Evolutionary conservation across 2,113 vertebrate genomes (phyloP).

Genomic region (Haemorhous mexicanus): DNA sequence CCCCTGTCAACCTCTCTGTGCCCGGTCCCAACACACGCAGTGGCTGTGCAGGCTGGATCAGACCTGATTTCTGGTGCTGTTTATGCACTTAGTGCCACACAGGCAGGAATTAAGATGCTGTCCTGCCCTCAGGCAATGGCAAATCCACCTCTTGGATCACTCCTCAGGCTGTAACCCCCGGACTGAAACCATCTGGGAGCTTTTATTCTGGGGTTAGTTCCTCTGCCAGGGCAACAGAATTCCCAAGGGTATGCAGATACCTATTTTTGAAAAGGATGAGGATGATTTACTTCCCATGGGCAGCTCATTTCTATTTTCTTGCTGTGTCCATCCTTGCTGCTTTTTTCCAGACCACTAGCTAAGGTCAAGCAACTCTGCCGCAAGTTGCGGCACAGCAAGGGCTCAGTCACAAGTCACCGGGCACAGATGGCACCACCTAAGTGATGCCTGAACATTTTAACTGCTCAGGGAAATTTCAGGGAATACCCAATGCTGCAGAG

Average conservation of each 20-base stretch:
- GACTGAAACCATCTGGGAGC: conserved; percentile 22
- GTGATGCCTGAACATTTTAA: not conserved
- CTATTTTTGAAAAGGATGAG: conserved; percentile 19
- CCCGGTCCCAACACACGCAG: not conserved
- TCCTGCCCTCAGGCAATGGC: conserved; percentile 36
- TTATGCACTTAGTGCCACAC: not conserved
- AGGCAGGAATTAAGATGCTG: conserved; percentile 1
- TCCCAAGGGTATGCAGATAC: not conserved
- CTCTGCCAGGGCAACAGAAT: not conserved
- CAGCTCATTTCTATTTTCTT: conserved; percentile 18
- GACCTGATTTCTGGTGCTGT: conserved; percentile 37
- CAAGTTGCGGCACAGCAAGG: not conserved
- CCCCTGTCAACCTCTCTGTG: not conserved
- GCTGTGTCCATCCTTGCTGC: not conserved
- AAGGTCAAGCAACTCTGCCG: conserved; percentile 9
- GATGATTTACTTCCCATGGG: conserved; percentile 2
- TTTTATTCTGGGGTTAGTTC: not conserved
- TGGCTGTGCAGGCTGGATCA: conserved; percentile 38
- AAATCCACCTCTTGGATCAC: conserved; percentile 11
- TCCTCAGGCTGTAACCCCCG: not conserved
- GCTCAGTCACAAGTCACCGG: conserved; percentile 11
- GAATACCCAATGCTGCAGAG: not conserved
- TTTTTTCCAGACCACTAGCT: not conserved
- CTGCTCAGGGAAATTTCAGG: conserved; percentile 5
- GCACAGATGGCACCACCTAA: not conserved